Base-by-base conservation (phyloP, 2,888 invertebrate genomes). In the Pilophorus perplexus region DNA sequence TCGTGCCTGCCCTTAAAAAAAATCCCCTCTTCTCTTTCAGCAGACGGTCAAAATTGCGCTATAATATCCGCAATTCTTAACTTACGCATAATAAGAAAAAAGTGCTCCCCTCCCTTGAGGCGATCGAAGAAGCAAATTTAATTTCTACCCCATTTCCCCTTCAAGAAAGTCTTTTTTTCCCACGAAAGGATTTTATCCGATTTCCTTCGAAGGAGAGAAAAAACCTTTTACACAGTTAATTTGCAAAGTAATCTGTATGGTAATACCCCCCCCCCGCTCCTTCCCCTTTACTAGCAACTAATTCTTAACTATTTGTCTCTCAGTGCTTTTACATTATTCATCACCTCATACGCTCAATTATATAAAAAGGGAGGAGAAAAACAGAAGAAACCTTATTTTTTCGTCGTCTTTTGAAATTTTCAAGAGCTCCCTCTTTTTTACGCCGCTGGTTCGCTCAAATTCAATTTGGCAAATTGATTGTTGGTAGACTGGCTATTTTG, bases 181-280 rank as follows among this genome's bases (percentile, higher is more conserved):
- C 10, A 3, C 22, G n/a, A 4, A 18, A 18, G 28, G 6, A 10
- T 6, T 57, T 57, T 57, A 40, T 40, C 57, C 18, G 57, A 57
- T 57, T 57, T 40, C 40, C 57, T 14, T 38, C 8, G 20, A 22
- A 57, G 23, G 23, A 18, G n/a, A 20, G 12, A 12, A 38, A 37
- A 57, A 57, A 57, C 57, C 25, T 57, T 40, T 57, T 57, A 57
- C 57, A 22, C 57, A 57, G 40, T 57, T 57, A 57, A 57, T 57
- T 40, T 40, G 57, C 57, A 40, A 57, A 57, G 57, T 57, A 57
- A 57, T 57, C 57, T 57, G 57, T 57, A 57, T 57, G 57, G 42
- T 57, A 57, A 57, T 57, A 20, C 55, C 1, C 1, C 38, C n/a
- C n/a, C 10, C 25, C n/a, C 40, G 40, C 20, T 14, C 20, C 57